Evolutionary conservation across 2,888 invertebrate species (phyloP).

Genomic region (Agriotes lineatus): DNA sequence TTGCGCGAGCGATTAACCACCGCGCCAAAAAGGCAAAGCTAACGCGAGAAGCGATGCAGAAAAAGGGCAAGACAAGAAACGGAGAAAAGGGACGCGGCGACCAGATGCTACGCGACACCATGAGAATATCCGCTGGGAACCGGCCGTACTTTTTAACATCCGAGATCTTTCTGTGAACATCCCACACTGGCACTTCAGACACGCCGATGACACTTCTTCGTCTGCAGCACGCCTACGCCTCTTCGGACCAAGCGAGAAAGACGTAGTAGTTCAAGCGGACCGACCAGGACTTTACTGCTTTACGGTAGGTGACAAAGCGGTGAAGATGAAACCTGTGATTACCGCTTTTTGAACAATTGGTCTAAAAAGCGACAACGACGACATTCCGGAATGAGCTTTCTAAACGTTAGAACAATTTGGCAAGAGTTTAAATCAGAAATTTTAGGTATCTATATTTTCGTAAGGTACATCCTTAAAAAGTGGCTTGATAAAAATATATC

Average conservation of each 20-base stretch:
- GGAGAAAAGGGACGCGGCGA: conserved; percentile 50
- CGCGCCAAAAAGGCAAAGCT: neutral
- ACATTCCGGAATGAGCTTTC: no score
- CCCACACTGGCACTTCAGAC: neutral
- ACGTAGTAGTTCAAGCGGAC: no score
- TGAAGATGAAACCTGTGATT: conserved; percentile 23
- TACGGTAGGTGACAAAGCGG: conserved; percentile 25
- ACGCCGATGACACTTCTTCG: neutral
- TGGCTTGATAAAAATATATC: no score
- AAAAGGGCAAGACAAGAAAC: conserved; percentile 4
- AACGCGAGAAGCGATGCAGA: neutral
- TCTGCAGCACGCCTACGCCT: neutral
- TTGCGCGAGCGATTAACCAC: no score
- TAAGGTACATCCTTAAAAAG: no score
- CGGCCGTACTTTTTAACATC: conserved; percentile 29
- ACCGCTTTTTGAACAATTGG: conserved; percentile 2
- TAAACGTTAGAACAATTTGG: no score
- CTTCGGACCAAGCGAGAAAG: neutral
- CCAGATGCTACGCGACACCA: conserved; percentile 63
- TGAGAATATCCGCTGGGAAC: conserved; percentile 61
- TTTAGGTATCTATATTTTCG: no score
- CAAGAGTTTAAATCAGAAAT: no score
- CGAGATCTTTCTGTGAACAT: conserved; percentile 19
- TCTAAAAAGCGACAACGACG: conserved; percentile 18
- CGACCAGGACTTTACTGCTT: neutral